A percentile compares a stretch with the other conserved stretches of the same genome.
These are phyloP conservation scores for Acyrthosiphon pisum DNA, from an alignment of 1,140 invertebrate genomes.

Conservation along the genomic window DNA sequence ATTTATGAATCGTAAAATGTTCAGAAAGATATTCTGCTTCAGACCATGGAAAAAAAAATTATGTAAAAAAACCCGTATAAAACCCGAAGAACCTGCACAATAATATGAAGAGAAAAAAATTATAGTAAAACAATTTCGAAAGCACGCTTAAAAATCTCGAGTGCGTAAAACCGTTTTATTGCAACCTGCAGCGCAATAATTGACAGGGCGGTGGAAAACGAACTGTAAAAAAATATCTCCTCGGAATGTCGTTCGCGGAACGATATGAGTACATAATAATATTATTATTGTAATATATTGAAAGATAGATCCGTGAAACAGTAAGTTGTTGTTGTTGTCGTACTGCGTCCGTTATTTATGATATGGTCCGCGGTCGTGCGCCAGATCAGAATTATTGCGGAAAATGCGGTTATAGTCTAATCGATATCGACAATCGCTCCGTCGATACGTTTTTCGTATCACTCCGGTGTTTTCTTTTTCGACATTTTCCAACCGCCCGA, in stretches of 20 bases:
- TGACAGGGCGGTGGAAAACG: background rate
- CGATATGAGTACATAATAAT: background rate
- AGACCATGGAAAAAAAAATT: background rate
- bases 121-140: background rate
- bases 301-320: background rate
- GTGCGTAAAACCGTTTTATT: background rate
- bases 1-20: conserved; percentile 12
- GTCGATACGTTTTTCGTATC: background rate
- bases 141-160: background rate
- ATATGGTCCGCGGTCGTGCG: background rate
- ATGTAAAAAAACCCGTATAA: background rate
- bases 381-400: background rate
- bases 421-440: background rate
- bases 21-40: background rate
- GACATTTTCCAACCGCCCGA: background rate
- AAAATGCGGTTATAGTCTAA: background rate
- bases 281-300: background rate
- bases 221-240: background rate
- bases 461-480: background rate
- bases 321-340: background rate
- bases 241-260: background rate
- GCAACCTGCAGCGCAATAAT: background rate
- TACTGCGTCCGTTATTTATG: background rate
- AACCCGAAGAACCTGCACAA: background rate
- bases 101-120: background rate